Base-by-base conservation (phyloP, 2,888 invertebrate genomes). In the Clistopyga incitator region DNA sequence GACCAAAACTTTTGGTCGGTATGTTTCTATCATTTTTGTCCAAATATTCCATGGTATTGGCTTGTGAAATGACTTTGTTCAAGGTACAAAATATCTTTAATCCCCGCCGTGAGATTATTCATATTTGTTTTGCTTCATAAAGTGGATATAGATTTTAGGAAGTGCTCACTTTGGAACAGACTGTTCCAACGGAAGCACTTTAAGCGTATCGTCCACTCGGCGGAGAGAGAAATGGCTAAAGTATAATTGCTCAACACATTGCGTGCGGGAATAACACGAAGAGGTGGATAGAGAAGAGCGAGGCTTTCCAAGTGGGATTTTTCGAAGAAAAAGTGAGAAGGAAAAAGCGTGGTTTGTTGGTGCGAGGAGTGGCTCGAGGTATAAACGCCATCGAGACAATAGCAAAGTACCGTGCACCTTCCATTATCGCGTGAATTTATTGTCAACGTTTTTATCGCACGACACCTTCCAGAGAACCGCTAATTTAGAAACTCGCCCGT, bases 401-500 rank as follows among this genome's bases (percentile, higher is more conserved):
- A 20, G 64, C 47, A 84, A 81, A 82, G 67, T 65, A 34, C 50
- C 75, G 10, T 38, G 64, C 56, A 56, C 85, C 64, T 75, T 38
- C 86, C 86, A 86, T 89, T 89, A 89, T 87, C 84, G 23, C n/a
- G 38, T 75, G 54, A 86, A 89, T 90, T 90, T 89, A 90, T 89
- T 84, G 88, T 87, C 80, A 81, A 79, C 87, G 88, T 88, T 89
- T 89, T 88, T 87, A 84, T 83, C 84, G 82, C 85, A 67, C 64
- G 64, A 65, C 74, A 78, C 83, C 78, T 70, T 61, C 82, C 77
- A 78, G 81, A 67, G 76, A 82, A 84, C 86, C 81, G 86, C 87
- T 90, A 88, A 90, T 89, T 90, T 88, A 86, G 86, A 90, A 89
- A 88, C 87, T 89, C 86, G 77, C 70, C 70, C 79, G 52, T 38